phyloP scores from a whole-genome alignment of 2,888 invertebrate species.

The Drosophila buzzatii region DNA sequence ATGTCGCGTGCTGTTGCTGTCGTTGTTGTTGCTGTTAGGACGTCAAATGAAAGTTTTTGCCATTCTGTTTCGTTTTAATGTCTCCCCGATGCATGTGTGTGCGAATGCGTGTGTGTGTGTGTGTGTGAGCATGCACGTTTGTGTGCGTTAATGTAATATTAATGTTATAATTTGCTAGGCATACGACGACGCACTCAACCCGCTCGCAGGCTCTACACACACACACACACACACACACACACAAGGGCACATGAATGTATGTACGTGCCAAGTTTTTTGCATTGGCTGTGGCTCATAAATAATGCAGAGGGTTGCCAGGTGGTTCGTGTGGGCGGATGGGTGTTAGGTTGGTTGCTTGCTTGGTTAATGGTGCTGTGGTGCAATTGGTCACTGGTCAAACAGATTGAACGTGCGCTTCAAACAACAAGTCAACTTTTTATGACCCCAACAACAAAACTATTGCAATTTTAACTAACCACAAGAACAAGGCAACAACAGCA shows the following conservation, averaged over 20 bases:
- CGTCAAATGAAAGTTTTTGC: slow-evolving; percentile 72
- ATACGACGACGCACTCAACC: slow-evolving; percentile 44
- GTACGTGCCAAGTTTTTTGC: slow-evolving; percentile 59
- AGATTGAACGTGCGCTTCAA: slow-evolving; percentile 34
- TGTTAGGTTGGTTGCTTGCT: slow-evolving; percentile 22
- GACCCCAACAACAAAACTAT: slow-evolving; percentile 35
- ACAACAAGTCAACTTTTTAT: slow-evolving; percentile 47
- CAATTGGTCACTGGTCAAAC: slow-evolving; percentile 36
- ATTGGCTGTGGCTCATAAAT: slow-evolving; percentile 63
- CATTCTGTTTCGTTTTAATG: slow-evolving; percentile 71
- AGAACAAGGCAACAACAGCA: slow-evolving; percentile 24
- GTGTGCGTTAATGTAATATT: slow-evolving; percentile 79
- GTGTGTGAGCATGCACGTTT: slow-evolving; percentile 37
- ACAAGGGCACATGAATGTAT: background rate
- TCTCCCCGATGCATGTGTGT: slow-evolving; percentile 69
- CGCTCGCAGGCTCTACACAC: slow-evolving; percentile 28
- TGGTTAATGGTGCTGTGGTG: slow-evolving; percentile 41
- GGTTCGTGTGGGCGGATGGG: slow-evolving; percentile 11
- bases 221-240: slow-evolving; percentile 13
- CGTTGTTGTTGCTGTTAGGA: slow-evolving; percentile 52
- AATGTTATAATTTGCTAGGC: slow-evolving; percentile 80
- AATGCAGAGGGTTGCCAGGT: slow-evolving; percentile 68
- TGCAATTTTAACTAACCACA: slow-evolving; percentile 36
- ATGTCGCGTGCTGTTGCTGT: slow-evolving; percentile 54
- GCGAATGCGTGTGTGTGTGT: slow-evolving; percentile 18